Conservation (phyloP, 2,797 vertebrate species). For the Lacerta bilineata region DNA sequence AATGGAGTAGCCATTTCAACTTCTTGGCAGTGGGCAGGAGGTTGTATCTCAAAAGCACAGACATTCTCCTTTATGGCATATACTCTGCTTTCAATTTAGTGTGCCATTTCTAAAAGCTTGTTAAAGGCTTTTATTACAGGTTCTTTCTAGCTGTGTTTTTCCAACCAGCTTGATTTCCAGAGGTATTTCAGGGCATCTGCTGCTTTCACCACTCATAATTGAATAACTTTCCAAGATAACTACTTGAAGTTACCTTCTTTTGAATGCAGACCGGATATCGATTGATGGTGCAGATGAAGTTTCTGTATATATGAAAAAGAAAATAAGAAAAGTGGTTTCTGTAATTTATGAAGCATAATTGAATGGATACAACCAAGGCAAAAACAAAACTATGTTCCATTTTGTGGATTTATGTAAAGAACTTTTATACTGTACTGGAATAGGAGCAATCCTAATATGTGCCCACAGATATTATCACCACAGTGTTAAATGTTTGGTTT, state of each 20-base stretch:
- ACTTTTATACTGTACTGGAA: no score
- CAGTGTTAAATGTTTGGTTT: no score
- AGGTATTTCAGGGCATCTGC: neutral
- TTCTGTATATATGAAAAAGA: conserved; percentile 73
- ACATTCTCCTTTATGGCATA: neutral
- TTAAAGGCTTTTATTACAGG: neutral
- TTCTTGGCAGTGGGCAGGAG: neutral
- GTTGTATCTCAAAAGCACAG: neutral
- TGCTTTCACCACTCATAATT: conserved; percentile 31
- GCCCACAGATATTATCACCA: no score
- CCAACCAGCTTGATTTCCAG: neutral
- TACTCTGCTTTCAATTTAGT: neutral
- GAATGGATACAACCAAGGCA: no score
- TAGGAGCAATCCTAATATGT: no score
- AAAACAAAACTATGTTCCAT: no score
- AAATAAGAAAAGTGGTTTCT: neutral
- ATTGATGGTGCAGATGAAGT: conserved; percentile 85
- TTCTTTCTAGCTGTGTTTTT: neutral
- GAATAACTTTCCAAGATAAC: conserved; percentile 28
- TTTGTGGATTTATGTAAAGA: no score
- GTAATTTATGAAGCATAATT: neutral
- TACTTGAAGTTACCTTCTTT: conserved; percentile 92
- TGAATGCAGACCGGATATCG: conserved; percentile 99
- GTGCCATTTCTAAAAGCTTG: neutral
- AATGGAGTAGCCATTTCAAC: neutral